phyloP scores from a whole-genome alignment of 2,113 vertebrate genomes.

The Heloderma charlesbogerti region DNA sequence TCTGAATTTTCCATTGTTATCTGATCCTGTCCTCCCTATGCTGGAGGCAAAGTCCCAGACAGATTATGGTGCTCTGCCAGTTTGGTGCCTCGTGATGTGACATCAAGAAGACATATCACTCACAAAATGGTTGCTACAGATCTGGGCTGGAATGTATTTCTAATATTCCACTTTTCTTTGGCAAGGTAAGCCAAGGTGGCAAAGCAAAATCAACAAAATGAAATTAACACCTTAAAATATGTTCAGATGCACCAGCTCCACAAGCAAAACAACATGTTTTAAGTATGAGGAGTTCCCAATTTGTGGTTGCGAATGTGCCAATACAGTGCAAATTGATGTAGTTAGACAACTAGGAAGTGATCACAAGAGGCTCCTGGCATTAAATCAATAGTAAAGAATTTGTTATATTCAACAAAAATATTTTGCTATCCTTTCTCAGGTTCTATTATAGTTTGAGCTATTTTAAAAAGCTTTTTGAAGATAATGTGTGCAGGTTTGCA shows the following conservation, averaged over 20 bases:
- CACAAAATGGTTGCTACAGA: background rate
- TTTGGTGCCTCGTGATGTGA: background rate
- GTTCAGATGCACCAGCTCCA: background rate
- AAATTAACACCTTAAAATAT: background rate
- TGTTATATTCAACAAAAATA: background rate
- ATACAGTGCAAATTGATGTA: background rate
- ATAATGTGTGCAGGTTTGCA: background rate
- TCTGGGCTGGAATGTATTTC: background rate
- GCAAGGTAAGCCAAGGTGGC: background rate
- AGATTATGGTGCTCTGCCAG: background rate
- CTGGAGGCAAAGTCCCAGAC: background rate
- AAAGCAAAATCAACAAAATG: too few species aligned
- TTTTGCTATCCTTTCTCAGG: slow-evolving; percentile 3
- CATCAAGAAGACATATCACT: background rate
- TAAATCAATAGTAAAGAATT: background rate
- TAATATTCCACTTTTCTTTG: background rate
- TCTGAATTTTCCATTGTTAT: background rate
- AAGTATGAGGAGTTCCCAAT: background rate
- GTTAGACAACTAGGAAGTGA: background rate
- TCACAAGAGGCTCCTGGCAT: background rate
- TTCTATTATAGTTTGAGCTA: background rate
- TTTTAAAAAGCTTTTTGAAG: slow-evolving; percentile 13
- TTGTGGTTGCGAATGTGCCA: background rate
- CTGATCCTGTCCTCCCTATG: background rate
- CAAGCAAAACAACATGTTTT: background rate